Evolutionary conservation across 1,140 invertebrate genomes (phyloP), one percentile per base, ranked within the genome.

Genomic region (Caenorhabditis brenneri): DNA sequence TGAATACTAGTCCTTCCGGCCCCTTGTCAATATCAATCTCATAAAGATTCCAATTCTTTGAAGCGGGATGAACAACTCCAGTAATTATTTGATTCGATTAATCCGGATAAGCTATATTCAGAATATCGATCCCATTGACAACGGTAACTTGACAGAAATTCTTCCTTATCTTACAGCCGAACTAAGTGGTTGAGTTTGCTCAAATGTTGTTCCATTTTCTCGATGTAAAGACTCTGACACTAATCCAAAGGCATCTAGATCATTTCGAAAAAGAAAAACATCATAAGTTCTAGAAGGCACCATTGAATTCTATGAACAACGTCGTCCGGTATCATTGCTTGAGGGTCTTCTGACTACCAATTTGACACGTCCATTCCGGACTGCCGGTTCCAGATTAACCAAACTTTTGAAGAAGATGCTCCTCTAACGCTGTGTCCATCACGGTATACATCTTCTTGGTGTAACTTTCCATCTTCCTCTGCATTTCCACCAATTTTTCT

Each of bases 161-260:
- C 94, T 93, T 0, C 94, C 95, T 91, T 96, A 97, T 80, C 95
- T 93, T 88, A 97, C 95, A 0, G 97, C 97, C 7, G 97, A 97
- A 90, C 96, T 98, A 86, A 95, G 95, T 86, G 97, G 95, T 84
- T 98, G 95, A 83, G 98, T 94, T 90, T 96, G 94, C 83, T 96
- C 96, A 90, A 98, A 97, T 39, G 96, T 96, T 1, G 95, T 95
- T 42, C 95, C 95, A 83, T 95, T 94, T 92, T 95, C 95, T 87
- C 96, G 96, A 1, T 96, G 95, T 15, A 96, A 97, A 0, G 97
- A 98, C 87, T 99, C 98, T 79, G 99, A 97, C 24, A 99, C 96
- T 92, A 99, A 99, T 24, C 97, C 97, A 92, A 99, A 99, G 12
- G 97, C 97, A 92, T 99, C 97, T 83, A 94, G 95, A 88, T 98